Evolutionary conservation across 2,888 invertebrate genomes (phyloP).

Genomic region (Erebia ligea): DNA sequence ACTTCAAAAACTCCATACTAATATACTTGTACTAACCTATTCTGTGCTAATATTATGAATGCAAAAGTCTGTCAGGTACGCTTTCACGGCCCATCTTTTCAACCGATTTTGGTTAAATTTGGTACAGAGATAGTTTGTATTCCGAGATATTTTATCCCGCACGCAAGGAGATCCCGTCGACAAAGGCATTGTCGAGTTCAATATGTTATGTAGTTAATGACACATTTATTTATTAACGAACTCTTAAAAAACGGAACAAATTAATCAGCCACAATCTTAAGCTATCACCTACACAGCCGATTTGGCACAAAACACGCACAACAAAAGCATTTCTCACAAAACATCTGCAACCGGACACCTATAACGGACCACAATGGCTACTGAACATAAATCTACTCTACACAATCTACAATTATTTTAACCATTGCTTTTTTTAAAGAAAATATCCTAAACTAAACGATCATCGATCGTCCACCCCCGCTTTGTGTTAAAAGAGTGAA

Average conservation of each 20-base stretch:
- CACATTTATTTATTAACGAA: no score
- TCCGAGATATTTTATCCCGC: no score
- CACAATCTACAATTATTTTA: constrained; percentile 78
- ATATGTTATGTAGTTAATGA: no score
- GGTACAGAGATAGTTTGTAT: no score
- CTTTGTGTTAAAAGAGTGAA: constrained; percentile 74
- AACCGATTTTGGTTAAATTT: no score
- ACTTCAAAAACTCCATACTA: no score
- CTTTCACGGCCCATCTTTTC: no score
- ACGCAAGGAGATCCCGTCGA: no score
- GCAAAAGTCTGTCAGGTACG: no score
- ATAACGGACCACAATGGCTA: constrained; percentile 73
- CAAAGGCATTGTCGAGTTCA: no score
- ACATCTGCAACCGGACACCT: constrained; percentile 79
- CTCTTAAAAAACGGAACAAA: neutral
- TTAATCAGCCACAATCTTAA: constrained; percentile 9
- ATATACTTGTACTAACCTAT: no score
- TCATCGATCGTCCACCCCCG: constrained; percentile 80
- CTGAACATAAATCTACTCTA: constrained; percentile 78
- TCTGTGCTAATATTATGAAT: no score
- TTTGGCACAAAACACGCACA: constrained; percentile 50
- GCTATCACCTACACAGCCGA: constrained; percentile 25
- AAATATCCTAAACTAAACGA: constrained; percentile 44
- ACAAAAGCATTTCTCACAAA: constrained; percentile 56
- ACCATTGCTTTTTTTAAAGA: constrained; percentile 58